Conservation (phyloP, 2,797 vertebrate genomes). For the Gorsachius magnificus region DNA sequence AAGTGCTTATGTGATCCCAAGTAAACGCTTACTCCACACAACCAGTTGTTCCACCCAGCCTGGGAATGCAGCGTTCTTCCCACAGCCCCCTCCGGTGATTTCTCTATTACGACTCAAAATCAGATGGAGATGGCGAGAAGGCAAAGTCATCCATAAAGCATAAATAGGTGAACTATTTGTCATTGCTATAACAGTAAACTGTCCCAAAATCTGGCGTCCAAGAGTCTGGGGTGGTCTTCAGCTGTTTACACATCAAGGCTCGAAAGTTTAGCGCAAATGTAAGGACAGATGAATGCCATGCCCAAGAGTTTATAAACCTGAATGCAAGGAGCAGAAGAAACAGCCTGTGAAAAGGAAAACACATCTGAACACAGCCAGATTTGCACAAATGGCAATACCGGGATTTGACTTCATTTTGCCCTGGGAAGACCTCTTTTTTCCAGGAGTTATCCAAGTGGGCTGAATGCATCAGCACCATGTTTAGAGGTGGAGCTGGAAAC, state of each 20-base stretch:
- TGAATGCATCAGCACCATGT: neutral
- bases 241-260: neutral
- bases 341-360: neutral
- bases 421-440: neutral
- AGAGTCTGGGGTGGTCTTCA: neutral
- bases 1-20: conserved; percentile 13
- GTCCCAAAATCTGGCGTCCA: neutral
- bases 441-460: neutral
- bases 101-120: neutral
- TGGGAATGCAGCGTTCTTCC: neutral
- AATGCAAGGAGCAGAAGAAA: neutral
- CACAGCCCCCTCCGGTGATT: neutral
- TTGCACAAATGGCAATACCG: neutral
- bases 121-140: neutral
- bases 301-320: neutral
- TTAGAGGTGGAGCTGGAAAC: neutral
- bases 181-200: neutral
- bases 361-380: neutral
- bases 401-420: neutral
- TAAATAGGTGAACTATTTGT: neutral
- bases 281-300: neutral
- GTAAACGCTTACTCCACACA: neutral
- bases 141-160: neutral
- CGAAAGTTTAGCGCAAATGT: neutral
- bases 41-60: conserved; percentile 24